phyloP scores from a whole-genome alignment of 1,140 invertebrate species.

The Drosophila kohkoa region DNA sequence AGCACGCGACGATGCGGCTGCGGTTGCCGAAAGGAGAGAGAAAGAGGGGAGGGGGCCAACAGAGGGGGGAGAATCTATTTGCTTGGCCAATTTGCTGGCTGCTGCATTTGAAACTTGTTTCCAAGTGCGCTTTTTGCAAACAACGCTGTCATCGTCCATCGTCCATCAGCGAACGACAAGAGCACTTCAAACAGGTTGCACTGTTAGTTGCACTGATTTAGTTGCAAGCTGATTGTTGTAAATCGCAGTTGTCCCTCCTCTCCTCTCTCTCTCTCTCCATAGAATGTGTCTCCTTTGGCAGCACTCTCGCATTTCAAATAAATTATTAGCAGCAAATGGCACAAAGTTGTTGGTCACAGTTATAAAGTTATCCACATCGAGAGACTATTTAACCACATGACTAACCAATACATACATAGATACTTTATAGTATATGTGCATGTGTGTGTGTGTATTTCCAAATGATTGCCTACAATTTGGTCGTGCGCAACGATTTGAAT shows the following conservation, averaged over 20 bases:
- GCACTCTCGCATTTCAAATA: constrained; percentile 47
- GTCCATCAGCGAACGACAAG: not conserved
- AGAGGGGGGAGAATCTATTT: constrained; percentile 44
- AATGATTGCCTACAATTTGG: constrained; percentile 79
- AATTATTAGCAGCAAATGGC: constrained; percentile 70
- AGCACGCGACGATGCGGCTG: constrained; percentile 38
- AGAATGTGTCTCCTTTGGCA: not conserved
- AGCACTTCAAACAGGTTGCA: constrained; percentile 70
- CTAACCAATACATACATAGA: constrained; percentile 53
- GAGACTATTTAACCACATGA: constrained; percentile 33
- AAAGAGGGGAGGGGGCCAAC: not conserved
- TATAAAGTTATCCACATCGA: constrained; percentile 38
- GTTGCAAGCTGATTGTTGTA: constrained; percentile 60
- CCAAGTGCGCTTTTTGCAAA: constrained; percentile 13
- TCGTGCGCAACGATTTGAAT: constrained; percentile 76
- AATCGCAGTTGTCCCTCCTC: constrained; percentile 33
- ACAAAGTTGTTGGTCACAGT: constrained; percentile 29
- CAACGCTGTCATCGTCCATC: constrained; percentile 29
- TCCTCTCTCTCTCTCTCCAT: not conserved
- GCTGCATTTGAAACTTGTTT: constrained; percentile 64
- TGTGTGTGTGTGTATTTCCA: constrained; percentile 60
- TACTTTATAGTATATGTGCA: constrained; percentile 27
- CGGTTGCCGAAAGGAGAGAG: not conserved
- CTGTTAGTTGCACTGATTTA: constrained; percentile 81
- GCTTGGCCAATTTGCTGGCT: constrained; percentile 67